A percentile compares a stretch with the other conserved stretches of the same genome.
phyloP scores from a whole-genome alignment of 37 sponge, comb jelly and placozoan genomes.

The Aphrocallistes beatrix region DNA sequence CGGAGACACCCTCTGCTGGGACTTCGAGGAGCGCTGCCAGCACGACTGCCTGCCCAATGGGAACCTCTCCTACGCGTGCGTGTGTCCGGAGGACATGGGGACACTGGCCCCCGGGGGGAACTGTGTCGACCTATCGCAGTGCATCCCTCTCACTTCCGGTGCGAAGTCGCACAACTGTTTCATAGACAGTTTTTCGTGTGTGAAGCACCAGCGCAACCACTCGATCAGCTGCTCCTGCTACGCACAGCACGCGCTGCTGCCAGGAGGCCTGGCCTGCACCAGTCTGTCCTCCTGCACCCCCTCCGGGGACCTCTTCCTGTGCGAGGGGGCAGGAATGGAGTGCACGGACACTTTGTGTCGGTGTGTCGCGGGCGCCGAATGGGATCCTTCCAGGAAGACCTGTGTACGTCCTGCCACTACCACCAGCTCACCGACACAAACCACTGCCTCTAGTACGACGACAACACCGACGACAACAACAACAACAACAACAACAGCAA shows the following conservation, averaged over 20 bases:
- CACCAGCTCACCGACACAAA: neutral
- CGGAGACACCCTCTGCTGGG: neutral
- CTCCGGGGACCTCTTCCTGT: neutral
- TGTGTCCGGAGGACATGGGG: neutral
- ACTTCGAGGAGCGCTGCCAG: neutral
- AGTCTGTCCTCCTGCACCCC: neutral
- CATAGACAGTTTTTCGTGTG: neutral
- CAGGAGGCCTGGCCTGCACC: neutral
- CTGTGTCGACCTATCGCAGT: neutral
- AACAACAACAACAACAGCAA: neutral
- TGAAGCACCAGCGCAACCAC: neutral
- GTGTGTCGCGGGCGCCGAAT: neutral
- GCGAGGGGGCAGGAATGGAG: neutral
- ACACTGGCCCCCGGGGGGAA: neutral
- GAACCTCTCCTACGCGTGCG: neutral
- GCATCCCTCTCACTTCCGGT: neutral
- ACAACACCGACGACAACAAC: neutral
- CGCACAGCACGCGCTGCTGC: neutral
- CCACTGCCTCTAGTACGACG: neutral
- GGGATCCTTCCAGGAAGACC: neutral
- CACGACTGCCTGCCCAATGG: neutral
- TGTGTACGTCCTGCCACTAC: neutral
- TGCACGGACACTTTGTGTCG: neutral
- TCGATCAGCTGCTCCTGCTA: neutral
- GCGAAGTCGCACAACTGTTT: neutral